These are phyloP conservation scores for Megaceryle torquata DNA, from an alignment of 2,113 vertebrate genomes.

Conservation along the genomic window DNA sequence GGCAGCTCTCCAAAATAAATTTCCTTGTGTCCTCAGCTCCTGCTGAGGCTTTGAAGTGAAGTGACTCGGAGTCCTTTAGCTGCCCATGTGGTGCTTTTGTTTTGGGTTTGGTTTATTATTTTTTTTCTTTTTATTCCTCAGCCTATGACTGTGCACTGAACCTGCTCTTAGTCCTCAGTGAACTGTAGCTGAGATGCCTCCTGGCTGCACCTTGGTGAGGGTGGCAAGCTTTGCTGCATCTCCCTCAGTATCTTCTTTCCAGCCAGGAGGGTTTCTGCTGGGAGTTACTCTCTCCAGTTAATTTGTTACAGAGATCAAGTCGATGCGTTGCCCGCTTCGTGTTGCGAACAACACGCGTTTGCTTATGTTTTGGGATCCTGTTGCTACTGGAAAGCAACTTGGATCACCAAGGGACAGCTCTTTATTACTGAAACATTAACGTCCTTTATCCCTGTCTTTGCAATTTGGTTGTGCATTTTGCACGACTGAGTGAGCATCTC, in stretches of 20 bases:
- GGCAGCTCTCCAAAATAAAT: not conserved
- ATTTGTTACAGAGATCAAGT: not conserved
- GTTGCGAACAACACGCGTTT: not conserved
- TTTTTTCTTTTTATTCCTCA: not conserved
- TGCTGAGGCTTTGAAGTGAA: not conserved
- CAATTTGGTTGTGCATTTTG: not conserved
- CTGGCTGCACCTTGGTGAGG: not conserved
- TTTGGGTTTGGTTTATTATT: no score
- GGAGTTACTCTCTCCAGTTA: not conserved
- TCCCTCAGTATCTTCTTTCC: not conserved
- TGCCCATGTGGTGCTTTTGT: not conserved
- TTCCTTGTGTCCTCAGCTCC: not conserved
- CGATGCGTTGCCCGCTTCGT: not conserved
- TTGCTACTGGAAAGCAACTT: not conserved
- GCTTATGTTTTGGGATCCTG: not conserved
- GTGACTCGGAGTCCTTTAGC: not conserved
- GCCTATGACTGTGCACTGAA: not conserved
- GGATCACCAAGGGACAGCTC: not conserved
- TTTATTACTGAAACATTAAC: not conserved
- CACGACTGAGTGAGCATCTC: not conserved
- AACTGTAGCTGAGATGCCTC: not conserved
- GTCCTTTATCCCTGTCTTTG: not conserved
- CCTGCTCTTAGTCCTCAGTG: rapidly evolving
- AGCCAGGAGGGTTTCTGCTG: not conserved
- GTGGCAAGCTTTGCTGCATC: not conserved